Base-by-base conservation (phyloP, 2,797 vertebrate species). In the Falco concolor region DNA sequence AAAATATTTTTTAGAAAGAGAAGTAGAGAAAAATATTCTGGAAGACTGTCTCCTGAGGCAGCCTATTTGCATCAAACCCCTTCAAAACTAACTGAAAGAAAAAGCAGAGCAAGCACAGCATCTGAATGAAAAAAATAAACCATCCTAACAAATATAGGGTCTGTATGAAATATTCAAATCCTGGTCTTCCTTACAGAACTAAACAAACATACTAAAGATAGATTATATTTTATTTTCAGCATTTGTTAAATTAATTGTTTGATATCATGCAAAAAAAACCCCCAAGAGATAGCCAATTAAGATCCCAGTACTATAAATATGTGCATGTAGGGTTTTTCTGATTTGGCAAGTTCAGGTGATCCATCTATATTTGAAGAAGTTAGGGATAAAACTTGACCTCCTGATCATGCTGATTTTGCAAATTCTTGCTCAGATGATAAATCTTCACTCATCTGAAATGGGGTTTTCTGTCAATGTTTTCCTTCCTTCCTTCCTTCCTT, bases 121-220 rank as follows among this genome's bases (percentile, higher is more conserved):
- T 88, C 69, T 87, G 45, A 90, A 81, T 89, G 34, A 94, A 94
- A 82, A 93, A 80, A 95, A 45, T 18, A 65, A 84, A 18, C 50
- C 52, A 14, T 69, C 67, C 23, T 78, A 84, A 54, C 18, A 95
- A 94, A 86, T 80, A 42, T 1, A 54, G 34, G 24, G 20, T 70
- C 59, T 75, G 8, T 40, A 89, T 64, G 76, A 94, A 79, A 72
- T 76, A 69, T 77, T 87, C 34, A 97, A 89, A 77, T 67, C 13
- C 27, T 22, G 19, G 21, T 19, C 24, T 54, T 97, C 75, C 28
- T 23, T 80, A 63, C 53, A 79, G 54, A 93, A 76, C 6, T n/a
- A 72, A 96, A 24, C 21, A 95, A 83, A 70, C 15, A 70, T 21
- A 47, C 19, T n/a, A 69, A 74, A 89, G 40, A 30, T 12, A 52